phyloP scores from a whole-genome alignment of 2,113 vertebrate species.

The Mustela nigripes region DNA sequence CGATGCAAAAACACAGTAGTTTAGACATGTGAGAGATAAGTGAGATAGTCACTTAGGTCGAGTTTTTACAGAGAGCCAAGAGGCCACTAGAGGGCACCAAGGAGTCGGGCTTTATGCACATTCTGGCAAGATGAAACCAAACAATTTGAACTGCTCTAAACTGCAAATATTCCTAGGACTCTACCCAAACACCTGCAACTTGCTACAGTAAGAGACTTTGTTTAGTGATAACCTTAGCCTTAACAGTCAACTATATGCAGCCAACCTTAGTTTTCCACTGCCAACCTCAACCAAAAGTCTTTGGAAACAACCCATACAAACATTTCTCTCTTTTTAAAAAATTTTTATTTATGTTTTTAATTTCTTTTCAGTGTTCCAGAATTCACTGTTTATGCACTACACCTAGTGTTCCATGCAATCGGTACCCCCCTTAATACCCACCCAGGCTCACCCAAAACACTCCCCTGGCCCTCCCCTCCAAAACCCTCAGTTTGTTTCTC shows the following conservation, averaged over 20 bases:
- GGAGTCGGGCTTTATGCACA: neutral
- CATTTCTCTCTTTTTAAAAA: neutral
- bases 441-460: too few species aligned
- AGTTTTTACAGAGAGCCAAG: neutral
- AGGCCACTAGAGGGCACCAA: neutral
- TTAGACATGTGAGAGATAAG: neutral
- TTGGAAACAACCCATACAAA: neutral
- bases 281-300: neutral
- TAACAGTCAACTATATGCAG: neutral
- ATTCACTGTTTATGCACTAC: too few species aligned
- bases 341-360: too few species aligned
- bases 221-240: neutral
- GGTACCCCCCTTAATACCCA: too few species aligned
- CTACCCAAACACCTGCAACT: neutral
- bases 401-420: too few species aligned
- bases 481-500: too few species aligned
- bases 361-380: too few species aligned
- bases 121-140: neutral
- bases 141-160: neutral
- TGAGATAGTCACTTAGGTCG: neutral
- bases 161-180: neutral
- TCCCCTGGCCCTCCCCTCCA: too few species aligned
- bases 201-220: neutral
- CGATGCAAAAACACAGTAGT: neutral
- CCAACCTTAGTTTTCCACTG: neutral